These are phyloP conservation scores for Caenorhabditis becei DNA, from an alignment of 2,888 invertebrate species.

Conservation along the genomic window DNA sequence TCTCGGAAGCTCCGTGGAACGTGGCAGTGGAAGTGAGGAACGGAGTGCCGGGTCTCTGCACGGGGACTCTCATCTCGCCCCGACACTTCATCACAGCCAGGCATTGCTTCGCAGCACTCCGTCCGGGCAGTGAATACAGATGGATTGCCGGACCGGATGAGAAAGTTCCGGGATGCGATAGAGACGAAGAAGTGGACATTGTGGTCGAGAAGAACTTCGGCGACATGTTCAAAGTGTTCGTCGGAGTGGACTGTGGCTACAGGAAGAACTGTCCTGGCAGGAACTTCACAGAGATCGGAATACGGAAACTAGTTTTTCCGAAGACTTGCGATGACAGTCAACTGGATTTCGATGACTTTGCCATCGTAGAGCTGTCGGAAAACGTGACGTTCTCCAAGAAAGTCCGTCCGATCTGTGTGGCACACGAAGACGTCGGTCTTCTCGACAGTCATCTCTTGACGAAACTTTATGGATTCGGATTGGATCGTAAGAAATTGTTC, in stretches of 20 bases:
- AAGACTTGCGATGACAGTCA: constrained; percentile 36
- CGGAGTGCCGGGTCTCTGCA: constrained; percentile 21
- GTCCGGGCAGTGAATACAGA: too few relatives aligned
- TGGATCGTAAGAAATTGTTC: constrained; percentile 32
- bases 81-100: constrained; percentile 47
- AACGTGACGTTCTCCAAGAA: constrained; percentile 14
- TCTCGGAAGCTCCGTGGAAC: constrained; percentile 51
- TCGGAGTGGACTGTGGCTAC: constrained; percentile 31
- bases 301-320: constrained; percentile 34
- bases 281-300: neutral
- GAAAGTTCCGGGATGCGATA: constrained; percentile 8
- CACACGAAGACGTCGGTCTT: neutral
- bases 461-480: constrained; percentile 41
- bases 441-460: neutral
- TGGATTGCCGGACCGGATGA: neutral
- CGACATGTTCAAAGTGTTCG: constrained; percentile 18
- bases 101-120: constrained; percentile 54
- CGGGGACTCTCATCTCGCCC: constrained; percentile 44
- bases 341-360: constrained; percentile 46
- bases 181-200: neutral
- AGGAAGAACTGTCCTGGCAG: constrained; percentile 7
- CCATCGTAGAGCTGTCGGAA: constrained; percentile 41
- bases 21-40: constrained; percentile 33
- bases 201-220: constrained; percentile 10
- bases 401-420: constrained; percentile 30